Conservation (phyloP, 2,888 invertebrate species). For the Dynastes maya region DNA sequence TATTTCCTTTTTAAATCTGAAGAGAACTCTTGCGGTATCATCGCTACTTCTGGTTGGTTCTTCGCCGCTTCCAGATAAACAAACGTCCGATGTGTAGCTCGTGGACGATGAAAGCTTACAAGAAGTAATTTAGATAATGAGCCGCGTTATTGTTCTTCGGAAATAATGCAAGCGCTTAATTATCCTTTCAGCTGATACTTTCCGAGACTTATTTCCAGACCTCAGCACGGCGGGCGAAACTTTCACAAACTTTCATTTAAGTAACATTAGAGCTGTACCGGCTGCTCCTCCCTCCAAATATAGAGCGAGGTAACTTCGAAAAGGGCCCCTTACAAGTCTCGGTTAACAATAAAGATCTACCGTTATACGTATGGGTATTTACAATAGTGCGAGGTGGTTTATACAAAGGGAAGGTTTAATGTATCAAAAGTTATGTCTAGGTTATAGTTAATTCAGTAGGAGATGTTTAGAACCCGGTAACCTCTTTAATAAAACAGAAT, state of each 20-base stretch:
- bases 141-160: slow-evolving; percentile 28
- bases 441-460: no score
- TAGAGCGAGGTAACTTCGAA: not conserved
- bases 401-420: no score
- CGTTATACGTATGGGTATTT: not conserved
- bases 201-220: slow-evolving; percentile 5
- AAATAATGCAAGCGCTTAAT: slow-evolving; percentile 33
- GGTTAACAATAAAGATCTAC: slow-evolving; percentile 1
- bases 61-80: not conserved
- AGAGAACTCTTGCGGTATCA: not conserved
- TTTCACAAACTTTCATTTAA: slow-evolving; percentile 1
- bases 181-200: slow-evolving; percentile 27
- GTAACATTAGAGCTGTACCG: slow-evolving; percentile 4
- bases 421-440: no score
- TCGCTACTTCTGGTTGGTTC: not conserved
- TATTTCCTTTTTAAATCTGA: slow-evolving; percentile 3
- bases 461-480: no score
- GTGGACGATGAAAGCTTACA: not conserved
- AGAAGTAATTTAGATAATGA: slow-evolving; percentile 20
- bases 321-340: not conserved
- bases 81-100: not conserved
- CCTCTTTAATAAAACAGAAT: no score
- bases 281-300: not conserved
- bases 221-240: not conserved
- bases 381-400: not conserved